A percentile compares a stretch with the other conserved stretches of the same genome.
phyloP scores from a whole-genome alignment of 2,888 invertebrate genomes.

The Melieria crassipennis region DNA sequence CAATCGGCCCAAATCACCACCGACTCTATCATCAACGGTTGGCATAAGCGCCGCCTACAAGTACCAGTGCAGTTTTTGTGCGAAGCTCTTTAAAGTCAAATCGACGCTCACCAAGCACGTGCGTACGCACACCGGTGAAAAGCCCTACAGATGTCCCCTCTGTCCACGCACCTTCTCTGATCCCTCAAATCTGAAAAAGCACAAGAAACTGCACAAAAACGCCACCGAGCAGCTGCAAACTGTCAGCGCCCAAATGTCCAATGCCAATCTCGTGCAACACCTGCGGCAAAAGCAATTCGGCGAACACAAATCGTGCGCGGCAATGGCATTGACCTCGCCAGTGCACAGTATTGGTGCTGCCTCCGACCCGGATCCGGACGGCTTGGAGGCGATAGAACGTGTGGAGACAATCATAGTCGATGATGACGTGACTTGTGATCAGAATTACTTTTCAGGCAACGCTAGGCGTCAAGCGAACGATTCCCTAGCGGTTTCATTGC shows the following conservation, averaged over 20 bases:
- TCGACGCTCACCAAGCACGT: slow-evolving; percentile 45
- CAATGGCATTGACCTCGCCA: slow-evolving; percentile 10
- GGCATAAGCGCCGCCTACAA: slow-evolving; percentile 15
- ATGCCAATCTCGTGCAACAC: background rate
- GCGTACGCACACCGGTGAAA: slow-evolving; percentile 59
- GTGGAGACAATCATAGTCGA: background rate
- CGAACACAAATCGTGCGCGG: background rate
- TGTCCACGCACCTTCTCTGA: slow-evolving; percentile 76
- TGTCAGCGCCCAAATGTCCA: slow-evolving; percentile 10
- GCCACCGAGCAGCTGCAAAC: slow-evolving; percentile 40
- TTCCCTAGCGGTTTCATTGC: no score
- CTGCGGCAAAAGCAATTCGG: slow-evolving; percentile 10
- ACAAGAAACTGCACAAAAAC: slow-evolving; percentile 45
- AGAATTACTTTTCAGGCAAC: background rate
- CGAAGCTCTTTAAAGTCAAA: slow-evolving; percentile 43
- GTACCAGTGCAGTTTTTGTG: slow-evolving; percentile 41
- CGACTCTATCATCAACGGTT: slow-evolving; percentile 7
- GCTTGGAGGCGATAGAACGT: slow-evolving; percentile 40
- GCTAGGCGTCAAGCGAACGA: background rate
- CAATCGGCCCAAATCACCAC: background rate
- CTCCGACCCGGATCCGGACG: slow-evolving; percentile 46
- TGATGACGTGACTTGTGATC: background rate
- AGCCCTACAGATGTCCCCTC: slow-evolving; percentile 76
- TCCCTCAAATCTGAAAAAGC: slow-evolving; percentile 50
- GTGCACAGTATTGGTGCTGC: slow-evolving; percentile 37